Conservation (phyloP, 2,113 vertebrate genomes). For the Dromas ardeola region DNA sequence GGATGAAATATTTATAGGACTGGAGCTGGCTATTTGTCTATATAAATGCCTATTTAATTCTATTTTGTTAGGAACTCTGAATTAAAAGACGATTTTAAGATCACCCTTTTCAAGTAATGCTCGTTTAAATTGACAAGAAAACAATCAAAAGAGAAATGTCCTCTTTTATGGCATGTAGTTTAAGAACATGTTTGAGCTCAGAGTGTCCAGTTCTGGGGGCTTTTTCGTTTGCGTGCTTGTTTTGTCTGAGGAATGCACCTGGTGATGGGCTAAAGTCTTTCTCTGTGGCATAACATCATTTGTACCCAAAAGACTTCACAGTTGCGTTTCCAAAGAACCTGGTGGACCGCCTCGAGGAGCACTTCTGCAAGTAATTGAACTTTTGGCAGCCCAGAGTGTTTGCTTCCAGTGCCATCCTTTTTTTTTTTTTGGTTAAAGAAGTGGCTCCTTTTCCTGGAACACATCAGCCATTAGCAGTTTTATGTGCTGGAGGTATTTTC, state of each 20-base stretch:
- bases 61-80: neutral
- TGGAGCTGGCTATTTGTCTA: neutral
- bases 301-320: neutral
- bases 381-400: neutral
- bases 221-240: neutral
- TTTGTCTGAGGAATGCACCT: neutral
- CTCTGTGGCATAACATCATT: neutral
- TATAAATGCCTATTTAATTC: neutral
- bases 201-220: neutral
- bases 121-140: neutral
- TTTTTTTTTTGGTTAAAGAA: neutral
- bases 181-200: neutral
- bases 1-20: neutral
- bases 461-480: neutral
- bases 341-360: rapidly evolving
- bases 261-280: neutral
- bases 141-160: neutral
- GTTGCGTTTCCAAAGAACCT: neutral
- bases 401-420: neutral
- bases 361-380: neutral
- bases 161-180: neutral
- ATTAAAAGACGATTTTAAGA: neutral
- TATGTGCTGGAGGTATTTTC: neutral
- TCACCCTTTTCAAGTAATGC: neutral
- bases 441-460: neutral